phyloP scores from a whole-genome alignment of 2,797 vertebrate genomes.

The Ctenosaura bakeri region DNA sequence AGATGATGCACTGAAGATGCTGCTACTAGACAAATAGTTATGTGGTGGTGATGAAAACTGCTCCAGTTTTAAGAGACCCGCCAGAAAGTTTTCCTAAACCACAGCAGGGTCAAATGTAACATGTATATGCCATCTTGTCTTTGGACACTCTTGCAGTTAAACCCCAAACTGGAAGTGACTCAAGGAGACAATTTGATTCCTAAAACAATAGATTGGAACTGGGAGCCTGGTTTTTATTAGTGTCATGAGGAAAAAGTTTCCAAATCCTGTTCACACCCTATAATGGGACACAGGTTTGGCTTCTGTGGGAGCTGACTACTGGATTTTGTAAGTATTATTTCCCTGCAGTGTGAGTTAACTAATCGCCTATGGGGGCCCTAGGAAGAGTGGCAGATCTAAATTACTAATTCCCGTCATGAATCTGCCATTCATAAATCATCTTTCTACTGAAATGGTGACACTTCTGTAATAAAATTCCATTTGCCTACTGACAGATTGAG shows the following conservation, averaged over 20 bases:
- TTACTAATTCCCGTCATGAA: constrained; percentile 44
- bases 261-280: constrained; percentile 57
- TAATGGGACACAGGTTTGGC: constrained; percentile 61
- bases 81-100: not conserved
- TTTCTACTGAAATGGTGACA: not conserved
- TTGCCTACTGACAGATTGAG: not conserved
- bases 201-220: constrained; percentile 43
- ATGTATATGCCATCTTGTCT: not conserved
- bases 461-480: not conserved
- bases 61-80: not conserved
- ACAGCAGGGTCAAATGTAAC: not conserved
- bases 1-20: not conserved
- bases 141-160: constrained; percentile 37
- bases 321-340: constrained; percentile 61
- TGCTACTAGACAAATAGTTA: not conserved
- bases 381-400: constrained; percentile 26
- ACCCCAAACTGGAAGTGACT: constrained; percentile 38
- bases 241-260: constrained; percentile 38
- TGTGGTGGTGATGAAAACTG: not conserved
- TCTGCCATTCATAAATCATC: constrained; percentile 42
- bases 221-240: constrained; percentile 62
- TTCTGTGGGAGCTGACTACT: constrained; percentile 57
- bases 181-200: constrained; percentile 49
- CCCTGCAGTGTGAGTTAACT: constrained; percentile 43
- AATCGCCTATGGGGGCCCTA: constrained; percentile 39